Conservation (phyloP, 2,113 vertebrate species). For the Phalacrocorax carbo region DNA sequence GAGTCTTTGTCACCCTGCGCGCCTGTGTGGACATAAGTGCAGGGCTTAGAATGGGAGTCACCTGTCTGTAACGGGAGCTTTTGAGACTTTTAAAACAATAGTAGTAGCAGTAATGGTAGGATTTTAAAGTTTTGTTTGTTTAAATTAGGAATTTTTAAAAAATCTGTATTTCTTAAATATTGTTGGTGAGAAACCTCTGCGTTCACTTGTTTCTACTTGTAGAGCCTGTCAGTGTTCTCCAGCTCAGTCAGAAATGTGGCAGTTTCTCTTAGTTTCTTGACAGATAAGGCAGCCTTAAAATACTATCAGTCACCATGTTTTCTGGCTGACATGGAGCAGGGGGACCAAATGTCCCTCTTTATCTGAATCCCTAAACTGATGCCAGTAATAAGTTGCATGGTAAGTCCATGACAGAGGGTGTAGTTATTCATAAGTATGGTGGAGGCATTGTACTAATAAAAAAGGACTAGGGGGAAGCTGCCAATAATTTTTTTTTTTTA, state of each 20-base stretch:
- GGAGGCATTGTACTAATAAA: not conserved
- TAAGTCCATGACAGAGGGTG: not conserved
- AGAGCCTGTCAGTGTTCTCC: not conserved
- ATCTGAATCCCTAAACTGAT: not conserved
- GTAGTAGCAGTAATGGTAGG: not conserved
- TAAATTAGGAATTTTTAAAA: not conserved
- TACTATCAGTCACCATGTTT: rapidly evolving
- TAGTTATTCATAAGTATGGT: not conserved
- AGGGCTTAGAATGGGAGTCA: not conserved
- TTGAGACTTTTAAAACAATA: not conserved
- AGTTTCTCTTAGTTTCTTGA: not conserved
- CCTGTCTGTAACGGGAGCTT: not conserved
- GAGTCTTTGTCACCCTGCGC: not conserved
- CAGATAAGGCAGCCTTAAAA: not conserved
- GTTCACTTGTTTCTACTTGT: not conserved
- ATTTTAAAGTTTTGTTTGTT: not conserved
- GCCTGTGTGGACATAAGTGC: not conserved
- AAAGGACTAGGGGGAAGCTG: not conserved
- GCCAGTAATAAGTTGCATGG: not conserved
- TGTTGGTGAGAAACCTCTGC: not conserved
- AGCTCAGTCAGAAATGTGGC: not conserved
- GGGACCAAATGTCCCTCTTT: not conserved
- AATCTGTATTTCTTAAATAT: not conserved
- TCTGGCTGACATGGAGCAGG: not conserved
- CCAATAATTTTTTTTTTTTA: not conserved